Conservation (phyloP, 1,140 invertebrate species). For the Lepidostoma basale region DNA sequence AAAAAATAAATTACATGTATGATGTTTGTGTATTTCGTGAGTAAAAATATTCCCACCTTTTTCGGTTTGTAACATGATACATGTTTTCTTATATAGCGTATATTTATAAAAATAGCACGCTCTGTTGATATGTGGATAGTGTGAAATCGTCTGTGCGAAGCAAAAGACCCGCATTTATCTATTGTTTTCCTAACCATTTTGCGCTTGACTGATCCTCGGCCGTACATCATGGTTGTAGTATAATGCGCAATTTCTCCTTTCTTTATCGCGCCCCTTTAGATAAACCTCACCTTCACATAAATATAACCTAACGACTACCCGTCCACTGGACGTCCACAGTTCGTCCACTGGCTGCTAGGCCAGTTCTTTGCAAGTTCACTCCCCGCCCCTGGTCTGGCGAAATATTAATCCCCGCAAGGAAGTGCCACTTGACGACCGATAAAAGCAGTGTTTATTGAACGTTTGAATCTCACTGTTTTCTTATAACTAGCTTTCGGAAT, state of each 20-base stretch:
- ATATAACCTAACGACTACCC: slow-evolving; percentile 24
- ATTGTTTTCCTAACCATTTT: slow-evolving; percentile 8
- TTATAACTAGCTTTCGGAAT: too few relatives aligned
- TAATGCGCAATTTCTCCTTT: slow-evolving; percentile 31
- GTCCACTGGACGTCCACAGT: too few relatives aligned
- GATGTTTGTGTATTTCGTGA: too few relatives aligned
- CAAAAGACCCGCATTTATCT: neutral
- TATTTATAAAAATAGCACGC: too few relatives aligned
- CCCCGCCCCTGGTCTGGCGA: slow-evolving; percentile 3
- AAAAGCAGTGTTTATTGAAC: slow-evolving; percentile 17
- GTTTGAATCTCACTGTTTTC: slow-evolving; percentile 3
- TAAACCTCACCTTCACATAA: slow-evolving; percentile 30
- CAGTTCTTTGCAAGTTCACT: too few relatives aligned
- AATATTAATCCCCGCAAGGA: slow-evolving; percentile 17
- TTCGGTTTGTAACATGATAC: too few relatives aligned
- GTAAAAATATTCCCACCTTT: too few relatives aligned
- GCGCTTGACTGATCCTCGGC: neutral
- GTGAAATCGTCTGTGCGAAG: too few relatives aligned
- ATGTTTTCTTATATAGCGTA: too few relatives aligned
- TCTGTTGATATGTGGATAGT: too few relatives aligned
- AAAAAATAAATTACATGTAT: too few relatives aligned
- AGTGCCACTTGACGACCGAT: slow-evolving; percentile 5
- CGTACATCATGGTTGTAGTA: slow-evolving; percentile 7
- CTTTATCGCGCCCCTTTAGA: slow-evolving; percentile 14
- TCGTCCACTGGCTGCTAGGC: too few relatives aligned